Evolutionary conservation across 2,113 vertebrate genomes (phyloP), one percentile per base, ranked within the genome.

Genomic region (Antechinus flavipes): DNA sequence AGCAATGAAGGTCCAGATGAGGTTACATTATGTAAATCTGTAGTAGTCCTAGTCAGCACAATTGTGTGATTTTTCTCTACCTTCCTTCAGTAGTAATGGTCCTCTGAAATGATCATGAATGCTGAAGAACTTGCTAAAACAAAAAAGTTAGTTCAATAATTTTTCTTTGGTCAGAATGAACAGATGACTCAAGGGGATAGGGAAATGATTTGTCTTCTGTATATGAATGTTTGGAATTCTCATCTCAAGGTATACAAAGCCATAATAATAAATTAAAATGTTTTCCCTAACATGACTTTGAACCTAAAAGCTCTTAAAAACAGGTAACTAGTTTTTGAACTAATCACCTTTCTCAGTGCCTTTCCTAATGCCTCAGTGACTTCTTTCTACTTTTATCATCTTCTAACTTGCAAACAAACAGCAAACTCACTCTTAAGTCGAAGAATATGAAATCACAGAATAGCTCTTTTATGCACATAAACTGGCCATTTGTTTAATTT

Each of bases 211-310:
- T 52, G 68, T 76, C 68, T 52, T n/a, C 52, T 53, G 22, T 76
- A 89, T 84, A 50, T 12, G 16, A 93, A 53, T 84, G 52, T 68
- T 93, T 93, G 11, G 11, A 54, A 25, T n/a, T 89, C 50, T 12
- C 24, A 42, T 90, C 56, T 58, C 35, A 35, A 94, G 89, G 30
- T 47, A 90, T n/a, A 25, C 24, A 50, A 52, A 50, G 46, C 89
- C 26, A 90, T 90, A 90, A 47, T 12, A 42, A 92, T 42, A 27
- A 76, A 94, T 23, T 53, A 54, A 93, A 93, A 22, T 0, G 22
- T 10, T 19, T 1, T 30, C 47, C 2, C 0, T 1, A 27, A 3
- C 10, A 25, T 26, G 0, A 0, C 76, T 22, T 22, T 1, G 22
- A 30, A 58, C 16, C 92, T 30, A 30, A 50, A 0, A 91, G 58